Evolutionary conservation across 2,113 vertebrate species (phyloP).

Genomic region (Glaucomys volans): DNA sequence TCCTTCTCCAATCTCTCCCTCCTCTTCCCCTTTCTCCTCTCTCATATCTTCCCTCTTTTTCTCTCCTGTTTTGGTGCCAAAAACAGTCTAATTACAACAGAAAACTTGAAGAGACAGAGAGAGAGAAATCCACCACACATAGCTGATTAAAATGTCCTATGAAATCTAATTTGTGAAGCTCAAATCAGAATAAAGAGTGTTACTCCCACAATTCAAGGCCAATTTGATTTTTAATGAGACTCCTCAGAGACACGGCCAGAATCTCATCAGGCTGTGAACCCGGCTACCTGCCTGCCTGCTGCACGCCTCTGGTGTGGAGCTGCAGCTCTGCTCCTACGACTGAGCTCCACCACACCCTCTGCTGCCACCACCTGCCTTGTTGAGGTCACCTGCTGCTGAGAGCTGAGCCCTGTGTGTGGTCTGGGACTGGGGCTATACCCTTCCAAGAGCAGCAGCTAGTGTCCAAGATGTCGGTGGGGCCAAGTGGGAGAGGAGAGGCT

Average conservation of each 20-base stretch:
- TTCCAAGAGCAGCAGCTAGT: neutral
- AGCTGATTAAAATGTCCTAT: constrained; percentile 74
- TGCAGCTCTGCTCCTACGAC: neutral
- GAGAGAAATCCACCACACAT: neutral
- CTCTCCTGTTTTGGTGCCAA: neutral
- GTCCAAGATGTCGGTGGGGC: neutral
- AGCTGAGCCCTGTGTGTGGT: no score
- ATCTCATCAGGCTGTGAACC: constrained; percentile 36
- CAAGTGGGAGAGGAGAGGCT: accelerated
- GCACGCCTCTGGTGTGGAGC: accelerated
- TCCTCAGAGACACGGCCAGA: constrained; percentile 59
- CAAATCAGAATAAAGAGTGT: constrained; percentile 63
- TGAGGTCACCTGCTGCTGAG: neutral
- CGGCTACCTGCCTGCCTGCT: neutral
- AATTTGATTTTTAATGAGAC: constrained; percentile 56
- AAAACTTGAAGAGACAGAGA: constrained; percentile 63
- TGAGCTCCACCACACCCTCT: accelerated
- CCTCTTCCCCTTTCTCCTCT: neutral
- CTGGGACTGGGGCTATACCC: neutral
- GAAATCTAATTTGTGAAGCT: constrained; percentile 80
- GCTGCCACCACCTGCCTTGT: neutral
- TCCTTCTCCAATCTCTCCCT: neutral
- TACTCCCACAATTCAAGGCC: constrained; percentile 69
- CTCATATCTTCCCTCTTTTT: constrained; percentile 10
- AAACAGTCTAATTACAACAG: constrained; percentile 51